phyloP scores from a whole-genome alignment of 2,113 vertebrate genomes.

The Pyrgilauda ruficollis region DNA sequence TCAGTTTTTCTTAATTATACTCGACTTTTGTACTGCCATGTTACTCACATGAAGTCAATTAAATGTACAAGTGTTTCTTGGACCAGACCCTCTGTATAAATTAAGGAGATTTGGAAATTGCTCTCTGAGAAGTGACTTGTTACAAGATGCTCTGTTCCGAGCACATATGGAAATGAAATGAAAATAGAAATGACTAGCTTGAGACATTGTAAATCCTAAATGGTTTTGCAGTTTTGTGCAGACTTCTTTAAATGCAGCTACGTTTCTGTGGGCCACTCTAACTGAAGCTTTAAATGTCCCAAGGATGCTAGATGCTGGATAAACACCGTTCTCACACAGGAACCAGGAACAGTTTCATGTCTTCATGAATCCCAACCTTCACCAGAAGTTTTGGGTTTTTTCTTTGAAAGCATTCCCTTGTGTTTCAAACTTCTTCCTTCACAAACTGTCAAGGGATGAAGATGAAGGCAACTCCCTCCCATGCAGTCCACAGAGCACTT shows the following conservation, averaged over 20 bases:
- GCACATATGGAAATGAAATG: constrained; percentile 49
- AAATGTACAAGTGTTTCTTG: constrained; percentile 36
- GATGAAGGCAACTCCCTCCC: neutral
- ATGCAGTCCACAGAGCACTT: neutral
- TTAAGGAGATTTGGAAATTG: constrained; percentile 16
- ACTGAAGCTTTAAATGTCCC: neutral
- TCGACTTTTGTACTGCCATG: constrained; percentile 12
- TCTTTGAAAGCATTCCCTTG: neutral
- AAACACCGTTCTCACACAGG: neutral
- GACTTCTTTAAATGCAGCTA: neutral
- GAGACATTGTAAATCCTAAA: neutral
- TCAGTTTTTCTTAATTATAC: constrained; percentile 24
- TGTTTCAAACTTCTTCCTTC: neutral
- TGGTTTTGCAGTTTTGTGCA: neutral
- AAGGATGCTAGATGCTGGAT: neutral
- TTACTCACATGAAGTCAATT: constrained; percentile 41
- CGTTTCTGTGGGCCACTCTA: neutral
- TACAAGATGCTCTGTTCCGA: constrained; percentile 20
- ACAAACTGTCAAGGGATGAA: neutral
- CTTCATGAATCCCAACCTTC: neutral
- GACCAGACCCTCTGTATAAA: constrained; percentile 26
- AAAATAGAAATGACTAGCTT: constrained; percentile 16
- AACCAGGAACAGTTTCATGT: neutral
- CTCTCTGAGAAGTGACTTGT: constrained; percentile 4
- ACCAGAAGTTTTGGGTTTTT: neutral